These are phyloP conservation scores for Acropora yongei DNA, from an alignment of 64 coral and sea anemone species.

Conservation along the genomic window DNA sequence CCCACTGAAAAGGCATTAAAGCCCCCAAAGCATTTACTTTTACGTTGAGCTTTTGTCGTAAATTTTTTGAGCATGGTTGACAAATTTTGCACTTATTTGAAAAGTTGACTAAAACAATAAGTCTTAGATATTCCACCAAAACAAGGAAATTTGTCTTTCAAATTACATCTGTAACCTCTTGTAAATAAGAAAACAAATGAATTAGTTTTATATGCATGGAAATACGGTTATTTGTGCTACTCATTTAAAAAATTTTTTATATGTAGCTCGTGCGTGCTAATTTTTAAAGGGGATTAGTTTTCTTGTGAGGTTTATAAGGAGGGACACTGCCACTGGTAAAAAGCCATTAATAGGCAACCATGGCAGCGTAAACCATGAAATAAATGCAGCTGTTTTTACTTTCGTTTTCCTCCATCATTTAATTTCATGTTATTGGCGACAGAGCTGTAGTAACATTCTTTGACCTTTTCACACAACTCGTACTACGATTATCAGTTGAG, in stretches of 20 bases:
- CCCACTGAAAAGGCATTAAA: too few species aligned
- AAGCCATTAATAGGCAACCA: background rate
- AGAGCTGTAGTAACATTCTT: too few species aligned
- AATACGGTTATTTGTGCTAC: background rate
- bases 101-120: too few species aligned
- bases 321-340: background rate
- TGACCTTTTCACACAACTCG: too few species aligned
- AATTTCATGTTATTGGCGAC: background rate
- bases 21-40: too few species aligned
- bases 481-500: too few species aligned
- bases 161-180: background rate
- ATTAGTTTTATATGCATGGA: slow-evolving; percentile 31
- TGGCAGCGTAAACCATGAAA: background rate
- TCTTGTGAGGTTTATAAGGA: background rate
- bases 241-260: background rate
- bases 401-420: background rate
- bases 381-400: slow-evolving; percentile 1
- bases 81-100: too few species aligned
- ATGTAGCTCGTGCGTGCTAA: background rate
- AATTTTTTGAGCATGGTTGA: too few species aligned
- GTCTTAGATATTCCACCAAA: background rate
- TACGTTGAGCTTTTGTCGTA: too few species aligned
- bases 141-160: background rate
- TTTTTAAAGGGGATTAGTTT: slow-evolving; percentile 25
- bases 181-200: background rate